Percentiles rank a stretch among this genome's conserved stretches.
phyloP scores from a whole-genome alignment of 1,140 invertebrate genomes.

The Orius insidiosus region DNA sequence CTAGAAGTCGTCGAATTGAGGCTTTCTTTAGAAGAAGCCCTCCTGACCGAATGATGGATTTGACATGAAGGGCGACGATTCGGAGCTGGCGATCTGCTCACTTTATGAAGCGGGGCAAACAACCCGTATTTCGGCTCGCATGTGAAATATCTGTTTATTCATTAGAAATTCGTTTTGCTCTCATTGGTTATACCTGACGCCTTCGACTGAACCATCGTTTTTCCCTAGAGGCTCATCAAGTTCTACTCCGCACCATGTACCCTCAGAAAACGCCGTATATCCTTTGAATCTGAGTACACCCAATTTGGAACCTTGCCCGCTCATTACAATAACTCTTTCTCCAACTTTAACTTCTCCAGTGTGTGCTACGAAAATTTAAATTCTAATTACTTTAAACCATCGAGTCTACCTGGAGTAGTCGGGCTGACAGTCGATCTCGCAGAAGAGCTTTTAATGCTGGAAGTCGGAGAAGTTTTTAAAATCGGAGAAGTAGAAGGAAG shows the following conservation, averaged over 20 bases:
- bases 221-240: conserved; percentile 85
- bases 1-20: conserved; percentile 56
- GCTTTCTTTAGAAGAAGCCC: conserved; percentile 64
- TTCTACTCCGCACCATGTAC: conserved; percentile 90
- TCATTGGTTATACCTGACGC: conserved; percentile 39
- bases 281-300: conserved; percentile 75
- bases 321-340: conserved; percentile 79
- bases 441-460: conserved; percentile 5
- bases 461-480: conserved; percentile 1
- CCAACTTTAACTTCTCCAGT: conserved; percentile 50
- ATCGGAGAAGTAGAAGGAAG: conserved; percentile 4
- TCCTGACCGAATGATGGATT: conserved; percentile 43
- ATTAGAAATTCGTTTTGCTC: conserved; percentile 2
- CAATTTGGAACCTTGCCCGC: conserved; percentile 66
- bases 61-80: conserved; percentile 37
- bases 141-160: conserved; percentile 70
- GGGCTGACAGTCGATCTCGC: conserved; percentile 7
- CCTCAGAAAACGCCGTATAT: conserved; percentile 69
- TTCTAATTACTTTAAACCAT: neutral
- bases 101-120: conserved; percentile 79
- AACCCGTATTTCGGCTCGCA: conserved; percentile 78
- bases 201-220: conserved; percentile 88
- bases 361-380: neutral
- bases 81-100: conserved; percentile 61
- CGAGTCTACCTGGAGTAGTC: neutral